Base-by-base conservation (phyloP, 2,888 invertebrate genomes). In the Noctua janthe region DNA sequence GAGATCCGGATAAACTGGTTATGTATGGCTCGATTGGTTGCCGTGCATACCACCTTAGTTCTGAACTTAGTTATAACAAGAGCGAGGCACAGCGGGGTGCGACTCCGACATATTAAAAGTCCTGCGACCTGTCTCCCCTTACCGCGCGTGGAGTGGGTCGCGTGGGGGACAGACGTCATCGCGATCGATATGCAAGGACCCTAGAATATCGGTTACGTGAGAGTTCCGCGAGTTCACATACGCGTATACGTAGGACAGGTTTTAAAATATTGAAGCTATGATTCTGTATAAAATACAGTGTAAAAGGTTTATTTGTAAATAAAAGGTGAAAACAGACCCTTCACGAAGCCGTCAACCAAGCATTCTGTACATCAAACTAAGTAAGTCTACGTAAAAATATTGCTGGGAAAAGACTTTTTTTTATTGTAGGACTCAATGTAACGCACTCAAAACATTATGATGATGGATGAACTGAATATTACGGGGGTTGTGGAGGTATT, bases 181-280 rank as follows among this genome's bases (percentile, higher is more conserved):
- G 74, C 89, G 94, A 93, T 94, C 94, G 91, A 94, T 94, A 92
- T 86, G 82, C 88, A 89, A 88, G 87, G 84, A 89, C 88, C 84
- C 83, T 86, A 84, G 71, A 77, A 76, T 79, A 82, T 83, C 71
- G 80, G 83, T 47, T 71, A 80, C 79, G 79, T 43, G 66, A 49
- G 73, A 85, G 67, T 62, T 76, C 70, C 62, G 72, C 82, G 76
- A 59, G 51, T 49, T 73, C 69, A 62, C 2, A 69, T 39, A 35
- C 35, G 17, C 47, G 70, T 29, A 51, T 43, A 29, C 15, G 20
- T 67, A 54, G 8, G 8, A 51, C 49, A 67, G 43, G n/a, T 43
- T 62, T 39, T 29, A 29, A 70, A 66, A 54, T 71, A 70, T 51
- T 13, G n/a, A 29, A 23, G 23, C 11, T 62, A 35, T 49, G 13